These are phyloP conservation scores for Atta texana DNA, from an alignment of 1,140 invertebrate species.

Conservation along the genomic window DNA sequence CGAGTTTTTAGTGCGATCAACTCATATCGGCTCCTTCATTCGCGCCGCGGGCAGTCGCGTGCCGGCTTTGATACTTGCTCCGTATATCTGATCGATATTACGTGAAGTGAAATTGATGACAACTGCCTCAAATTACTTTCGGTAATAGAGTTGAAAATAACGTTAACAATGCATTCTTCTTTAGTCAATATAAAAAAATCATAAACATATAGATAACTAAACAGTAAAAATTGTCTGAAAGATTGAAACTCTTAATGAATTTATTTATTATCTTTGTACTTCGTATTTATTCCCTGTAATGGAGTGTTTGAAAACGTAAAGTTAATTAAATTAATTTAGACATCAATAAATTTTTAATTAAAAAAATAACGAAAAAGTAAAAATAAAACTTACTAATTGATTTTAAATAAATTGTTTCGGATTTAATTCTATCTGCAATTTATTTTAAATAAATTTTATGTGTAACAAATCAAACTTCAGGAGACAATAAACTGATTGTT, in stretches of 20 bases:
- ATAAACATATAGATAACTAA: neutral
- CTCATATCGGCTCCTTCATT: neutral
- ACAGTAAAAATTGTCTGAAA: neutral
- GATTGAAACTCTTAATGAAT: neutral
- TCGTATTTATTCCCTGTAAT: neutral
- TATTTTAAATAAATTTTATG: neutral
- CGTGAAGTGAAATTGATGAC: conserved; percentile 50
- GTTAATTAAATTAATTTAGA: neutral
- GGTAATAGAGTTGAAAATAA: conserved; percentile 41
- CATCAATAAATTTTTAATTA: neutral
- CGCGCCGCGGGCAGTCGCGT: neutral
- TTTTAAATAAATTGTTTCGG: neutral
- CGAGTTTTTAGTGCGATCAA: conserved; percentile 28
- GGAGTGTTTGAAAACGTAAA: neutral
- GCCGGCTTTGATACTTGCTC: neutral
- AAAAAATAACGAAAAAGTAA: neutral
- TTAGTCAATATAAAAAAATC: neutral
- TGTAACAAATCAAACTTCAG: neutral
- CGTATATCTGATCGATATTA: conserved; percentile 35
- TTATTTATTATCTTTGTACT: neutral
- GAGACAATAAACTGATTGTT: neutral
- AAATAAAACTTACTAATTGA: neutral
- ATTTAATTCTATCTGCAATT: neutral
- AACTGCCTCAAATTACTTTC: conserved; percentile 28
- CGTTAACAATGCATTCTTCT: neutral